phyloP scores from a whole-genome alignment of 2,113 vertebrate genomes.

The Percopsis transmontana region DNA sequence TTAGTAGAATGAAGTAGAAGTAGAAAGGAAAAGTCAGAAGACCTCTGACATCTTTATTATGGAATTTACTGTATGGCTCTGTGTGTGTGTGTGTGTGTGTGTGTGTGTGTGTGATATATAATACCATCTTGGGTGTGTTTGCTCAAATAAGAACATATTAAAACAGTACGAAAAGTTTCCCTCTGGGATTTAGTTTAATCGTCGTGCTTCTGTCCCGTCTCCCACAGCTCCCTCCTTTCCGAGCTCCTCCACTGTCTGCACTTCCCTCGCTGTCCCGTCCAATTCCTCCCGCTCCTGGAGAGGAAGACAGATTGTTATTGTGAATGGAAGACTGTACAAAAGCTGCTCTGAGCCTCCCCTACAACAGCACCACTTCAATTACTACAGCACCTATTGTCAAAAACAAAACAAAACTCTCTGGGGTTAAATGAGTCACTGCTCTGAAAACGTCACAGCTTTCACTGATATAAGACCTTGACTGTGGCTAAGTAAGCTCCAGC shows the following conservation, averaged over 20 bases:
- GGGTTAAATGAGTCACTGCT: slow-evolving; percentile 26
- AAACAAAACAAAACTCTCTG: slow-evolving; percentile 24
- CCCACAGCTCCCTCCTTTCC: slow-evolving; percentile 16
- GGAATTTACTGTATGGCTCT: background rate
- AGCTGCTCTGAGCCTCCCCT: slow-evolving; percentile 33
- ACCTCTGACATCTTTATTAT: no score
- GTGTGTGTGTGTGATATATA: no score
- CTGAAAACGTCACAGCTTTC: slow-evolving; percentile 27
- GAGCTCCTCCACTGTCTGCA: slow-evolving; percentile 17
- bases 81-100: no score
- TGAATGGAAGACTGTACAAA: slow-evolving; percentile 44
- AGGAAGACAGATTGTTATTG: slow-evolving; percentile 49
- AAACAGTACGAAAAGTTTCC: no score
- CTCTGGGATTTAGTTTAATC: background rate
- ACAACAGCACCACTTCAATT: slow-evolving; percentile 43
- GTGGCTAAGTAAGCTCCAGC: slow-evolving; percentile 30
- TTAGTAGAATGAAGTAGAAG: no score
- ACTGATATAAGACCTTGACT: slow-evolving; percentile 26
- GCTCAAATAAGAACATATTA: no score
- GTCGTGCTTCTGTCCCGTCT: slow-evolving; percentile 20
- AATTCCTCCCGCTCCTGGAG: slow-evolving; percentile 18
- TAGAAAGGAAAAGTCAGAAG: no score
- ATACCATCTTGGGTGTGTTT: background rate
- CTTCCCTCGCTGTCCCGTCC: slow-evolving; percentile 41
- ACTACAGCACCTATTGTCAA: background rate